Base-by-base conservation (phyloP, 2,888 invertebrate species). In the Drosophila quasianomalipes region DNA sequence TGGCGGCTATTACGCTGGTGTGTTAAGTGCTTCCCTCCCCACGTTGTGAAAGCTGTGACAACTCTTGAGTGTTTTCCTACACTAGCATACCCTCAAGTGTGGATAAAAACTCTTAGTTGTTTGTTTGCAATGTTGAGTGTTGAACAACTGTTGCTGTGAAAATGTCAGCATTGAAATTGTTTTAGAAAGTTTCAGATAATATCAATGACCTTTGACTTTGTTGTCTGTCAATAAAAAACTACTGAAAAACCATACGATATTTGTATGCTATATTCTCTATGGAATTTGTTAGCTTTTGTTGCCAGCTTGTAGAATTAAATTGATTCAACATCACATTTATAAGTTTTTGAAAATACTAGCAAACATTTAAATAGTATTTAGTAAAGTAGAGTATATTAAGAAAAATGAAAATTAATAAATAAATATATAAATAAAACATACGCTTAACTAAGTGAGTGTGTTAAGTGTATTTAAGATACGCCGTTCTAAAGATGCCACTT, bases 21-120 rank as follows among this genome's bases (percentile, higher is more conserved):
- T 55, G 51, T 66, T 71, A 64, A 77, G 78, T 72, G 73, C 58
- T 58, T 68, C 64, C 63, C 54, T 68, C 52, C 60, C 52, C 60
- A 39, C 72, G 53, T 31, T 54, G 61, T 28, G 30, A 65, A 76
- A 62, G 76, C 65, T 62, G 39, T 54, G 49, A n/a, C 41, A 58
- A 47, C 54, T 55, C 33, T 55, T 57, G 35, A 53, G 44, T 64
- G 76, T 61, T 75, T 58, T 39, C 33, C 41, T 33, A 52, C 51
- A 74, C 51, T 31, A 12, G 5, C 22, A 26, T 31, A 19, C 22
- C 47, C 31, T 26, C 10, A 37, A 28, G 14, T 10, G 44, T 7
- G 44, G 14, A 44, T 44, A 2, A 7, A 12, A 16, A 26, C 7
- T 9, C 47, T 33, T 19, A 2, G n/a, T 3, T 35, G 31, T 19